A percentile compares a stretch with the other conserved stretches of the same genome.
phyloP scores from a whole-genome alignment of 2,888 invertebrate genomes.

The Zygothrica quintamaculata region DNA sequence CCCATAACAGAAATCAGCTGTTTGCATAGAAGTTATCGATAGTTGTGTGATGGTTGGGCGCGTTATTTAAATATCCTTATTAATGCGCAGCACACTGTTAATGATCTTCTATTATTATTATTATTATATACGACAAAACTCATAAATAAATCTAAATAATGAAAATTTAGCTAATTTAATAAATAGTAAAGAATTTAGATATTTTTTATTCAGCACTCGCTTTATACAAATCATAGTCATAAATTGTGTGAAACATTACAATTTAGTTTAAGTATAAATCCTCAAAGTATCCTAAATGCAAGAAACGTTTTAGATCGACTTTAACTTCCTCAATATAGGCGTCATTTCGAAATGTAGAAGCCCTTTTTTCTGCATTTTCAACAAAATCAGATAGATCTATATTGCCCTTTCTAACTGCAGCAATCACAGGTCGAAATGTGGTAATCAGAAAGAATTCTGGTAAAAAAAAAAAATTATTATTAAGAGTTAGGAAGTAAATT shows the following conservation, averaged over 20 bases:
- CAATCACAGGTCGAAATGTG: constrained; percentile 54
- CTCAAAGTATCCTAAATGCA: constrained; percentile 59
- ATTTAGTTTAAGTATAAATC: constrained; percentile 13
- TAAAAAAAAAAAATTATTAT: no score
- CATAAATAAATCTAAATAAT: no score
- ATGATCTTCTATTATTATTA: no score
- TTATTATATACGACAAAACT: no score
- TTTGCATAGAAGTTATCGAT: constrained; percentile 30
- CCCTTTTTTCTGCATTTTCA: constrained; percentile 24
- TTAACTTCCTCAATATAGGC: constrained; percentile 50
- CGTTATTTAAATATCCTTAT: neutral
- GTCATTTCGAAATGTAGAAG: constrained; percentile 13
- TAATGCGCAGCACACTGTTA: no score
- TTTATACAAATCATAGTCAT: no score
- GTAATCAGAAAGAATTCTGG: constrained; percentile 64
- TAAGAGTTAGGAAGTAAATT: neutral
- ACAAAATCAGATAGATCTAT: constrained; percentile 48
- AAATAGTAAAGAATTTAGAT: no score
- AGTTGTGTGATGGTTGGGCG: neutral
- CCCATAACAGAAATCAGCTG: constrained; percentile 14
- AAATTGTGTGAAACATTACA: neutral
- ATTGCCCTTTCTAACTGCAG: constrained; percentile 25
- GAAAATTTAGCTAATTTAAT: no score
- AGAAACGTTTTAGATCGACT: constrained; percentile 33
- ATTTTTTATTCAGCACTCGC: no score